Percentiles rank a stretch among this genome's conserved stretches.
These are phyloP conservation scores for Oryzias sinensis DNA, from an alignment of 2,797 vertebrate species.

Conservation along the genomic window DNA sequence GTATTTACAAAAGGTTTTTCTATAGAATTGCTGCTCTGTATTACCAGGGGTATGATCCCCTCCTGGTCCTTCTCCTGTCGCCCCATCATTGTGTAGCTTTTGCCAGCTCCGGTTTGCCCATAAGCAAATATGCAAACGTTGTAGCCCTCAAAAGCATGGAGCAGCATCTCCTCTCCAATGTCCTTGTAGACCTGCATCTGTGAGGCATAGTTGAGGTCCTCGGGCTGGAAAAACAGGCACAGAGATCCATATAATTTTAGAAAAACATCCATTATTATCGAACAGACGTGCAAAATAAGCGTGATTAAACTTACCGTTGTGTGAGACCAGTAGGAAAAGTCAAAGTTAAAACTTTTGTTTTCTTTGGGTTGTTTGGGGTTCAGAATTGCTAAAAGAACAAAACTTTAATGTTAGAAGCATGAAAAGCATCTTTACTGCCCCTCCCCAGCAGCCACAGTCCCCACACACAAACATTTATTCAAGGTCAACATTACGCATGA, in stretches of 20 bases:
- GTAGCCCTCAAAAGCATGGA: slow-evolving; percentile 97
- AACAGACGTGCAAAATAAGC: no score
- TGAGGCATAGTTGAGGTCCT: slow-evolving; percentile 93
- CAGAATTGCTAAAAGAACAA: slow-evolving; percentile 83
- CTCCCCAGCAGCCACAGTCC: neutral
- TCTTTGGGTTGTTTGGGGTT: slow-evolving; percentile 99
- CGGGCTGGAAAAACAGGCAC: slow-evolving; percentile 75
- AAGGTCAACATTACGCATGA: slow-evolving; percentile 1
- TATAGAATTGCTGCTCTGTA: neutral
- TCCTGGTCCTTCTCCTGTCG: slow-evolving; percentile 92
- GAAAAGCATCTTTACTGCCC: slow-evolving; percentile 1
- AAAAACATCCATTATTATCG: neutral
- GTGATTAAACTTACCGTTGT: slow-evolving; percentile 84
- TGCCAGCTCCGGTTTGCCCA: slow-evolving; percentile 94
- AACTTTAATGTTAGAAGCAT: slow-evolving; percentile 10
- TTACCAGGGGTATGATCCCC: slow-evolving; percentile 96
- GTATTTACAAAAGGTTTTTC: no score
- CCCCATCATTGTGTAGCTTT: slow-evolving; percentile 99
- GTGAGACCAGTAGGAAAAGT: slow-evolving; percentile 98
- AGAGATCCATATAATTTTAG: neutral
- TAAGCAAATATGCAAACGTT: slow-evolving; percentile 99
- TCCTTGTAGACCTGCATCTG: slow-evolving; percentile 95
- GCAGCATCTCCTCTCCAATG: slow-evolving; percentile 97
- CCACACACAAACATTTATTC: neutral
- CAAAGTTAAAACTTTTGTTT: slow-evolving; percentile 98